Percentiles rank a stretch among this genome's conserved stretches.
Evolutionary conservation across 37 sponge, comb jelly and placozoan genomes (phyloP).

Genomic region (Hormiphora californensis): DNA sequence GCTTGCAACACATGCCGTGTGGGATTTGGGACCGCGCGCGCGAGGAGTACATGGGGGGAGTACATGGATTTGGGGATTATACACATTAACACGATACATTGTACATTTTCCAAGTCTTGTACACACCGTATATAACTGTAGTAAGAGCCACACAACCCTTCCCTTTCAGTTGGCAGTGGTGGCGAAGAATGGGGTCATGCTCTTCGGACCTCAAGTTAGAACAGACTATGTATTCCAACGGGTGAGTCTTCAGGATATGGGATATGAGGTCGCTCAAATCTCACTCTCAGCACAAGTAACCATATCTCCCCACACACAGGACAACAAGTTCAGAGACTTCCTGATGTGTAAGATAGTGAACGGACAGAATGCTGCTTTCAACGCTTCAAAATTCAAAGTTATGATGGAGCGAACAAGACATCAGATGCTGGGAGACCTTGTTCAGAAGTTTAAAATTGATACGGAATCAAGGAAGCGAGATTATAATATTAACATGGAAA

Average conservation of each 20-base stretch:
- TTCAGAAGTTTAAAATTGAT: slow-evolving; percentile 12
- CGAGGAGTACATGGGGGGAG: too few relatives aligned
- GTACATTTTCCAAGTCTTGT: too few relatives aligned
- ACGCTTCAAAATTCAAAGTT: slow-evolving; percentile 78
- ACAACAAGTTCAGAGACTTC: slow-evolving; percentile 64
- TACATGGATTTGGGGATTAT: too few relatives aligned
- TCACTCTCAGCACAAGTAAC: too few relatives aligned
- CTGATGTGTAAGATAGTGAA: slow-evolving; percentile 81
- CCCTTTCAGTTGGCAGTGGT: slow-evolving; percentile 15
- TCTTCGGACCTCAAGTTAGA: slow-evolving; percentile 4
- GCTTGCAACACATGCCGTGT: too few relatives aligned
- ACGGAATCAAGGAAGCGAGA: slow-evolving; percentile 30
- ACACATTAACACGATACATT: too few relatives aligned
- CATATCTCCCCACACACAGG: too few relatives aligned
- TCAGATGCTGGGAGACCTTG: slow-evolving; percentile 25
- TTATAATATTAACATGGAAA: slow-evolving; percentile 31
- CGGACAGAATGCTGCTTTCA: slow-evolving; percentile 76
- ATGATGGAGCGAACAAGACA: slow-evolving; percentile 61
- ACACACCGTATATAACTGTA: too few relatives aligned
- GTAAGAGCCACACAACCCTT: too few relatives aligned
- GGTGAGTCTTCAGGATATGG: neutral
- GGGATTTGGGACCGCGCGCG: too few relatives aligned
- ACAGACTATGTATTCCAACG: neutral
- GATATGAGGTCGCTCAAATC: too few relatives aligned
- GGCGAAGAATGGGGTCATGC: slow-evolving; percentile 17